Evolutionary conservation across 2,888 invertebrate genomes (phyloP).

Genomic region (Philereme vetulata): DNA sequence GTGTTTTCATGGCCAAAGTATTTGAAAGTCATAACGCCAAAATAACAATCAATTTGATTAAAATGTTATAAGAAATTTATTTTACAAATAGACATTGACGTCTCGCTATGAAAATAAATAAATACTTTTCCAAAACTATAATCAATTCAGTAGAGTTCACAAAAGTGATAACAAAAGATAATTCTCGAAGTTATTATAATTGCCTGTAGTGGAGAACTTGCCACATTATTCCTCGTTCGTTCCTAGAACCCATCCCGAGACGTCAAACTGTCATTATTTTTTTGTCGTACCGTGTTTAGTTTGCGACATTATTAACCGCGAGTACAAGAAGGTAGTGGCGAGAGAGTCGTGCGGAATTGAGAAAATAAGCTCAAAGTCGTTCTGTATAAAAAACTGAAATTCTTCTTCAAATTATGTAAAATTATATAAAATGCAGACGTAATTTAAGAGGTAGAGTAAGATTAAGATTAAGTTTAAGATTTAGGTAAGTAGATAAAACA

Average conservation of each 20-base stretch:
- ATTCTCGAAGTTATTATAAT: constrained; percentile 4
- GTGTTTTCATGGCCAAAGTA: constrained; percentile 34
- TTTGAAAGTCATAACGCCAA: constrained; percentile 33
- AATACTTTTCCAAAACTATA: neutral
- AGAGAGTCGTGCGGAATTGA: constrained; percentile 2
- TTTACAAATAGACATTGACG: constrained; percentile 13
- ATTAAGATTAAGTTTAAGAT: too few relatives aligned
- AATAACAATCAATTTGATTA: constrained; percentile 26
- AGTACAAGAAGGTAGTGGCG: constrained; percentile 15
- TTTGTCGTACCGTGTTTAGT: constrained; percentile 30
- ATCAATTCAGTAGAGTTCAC: constrained; percentile 1
- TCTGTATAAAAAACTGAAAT: too few relatives aligned
- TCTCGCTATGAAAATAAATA: constrained; percentile 4
- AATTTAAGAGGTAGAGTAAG: too few relatives aligned
- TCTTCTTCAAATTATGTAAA: too few relatives aligned
- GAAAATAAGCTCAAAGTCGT: neutral
- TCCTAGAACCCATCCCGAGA: constrained; percentile 32
- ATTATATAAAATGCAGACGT: too few relatives aligned
- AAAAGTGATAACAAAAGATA: too few relatives aligned
- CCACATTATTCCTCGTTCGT: constrained; percentile 25
- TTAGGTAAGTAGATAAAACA: too few relatives aligned
- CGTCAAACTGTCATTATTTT: constrained; percentile 33
- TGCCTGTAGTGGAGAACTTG: constrained; percentile 16
- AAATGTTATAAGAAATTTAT: constrained; percentile 27
- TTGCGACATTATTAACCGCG: constrained; percentile 28